These are phyloP conservation scores for Dryas iulia DNA, from an alignment of 1,140 invertebrate genomes.

Conservation along the genomic window DNA sequence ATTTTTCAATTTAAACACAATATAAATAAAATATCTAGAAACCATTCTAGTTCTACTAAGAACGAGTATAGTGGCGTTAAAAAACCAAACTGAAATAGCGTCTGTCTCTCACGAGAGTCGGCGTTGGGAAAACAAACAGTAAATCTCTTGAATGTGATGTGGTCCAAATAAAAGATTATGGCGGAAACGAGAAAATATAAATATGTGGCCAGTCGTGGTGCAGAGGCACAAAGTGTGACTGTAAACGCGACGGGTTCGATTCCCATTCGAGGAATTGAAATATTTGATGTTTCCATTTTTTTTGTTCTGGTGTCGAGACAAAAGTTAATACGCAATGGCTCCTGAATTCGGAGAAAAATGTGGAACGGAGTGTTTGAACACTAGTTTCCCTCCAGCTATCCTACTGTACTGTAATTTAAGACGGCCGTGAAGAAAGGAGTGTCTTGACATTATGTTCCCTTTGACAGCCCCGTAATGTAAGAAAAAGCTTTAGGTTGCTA, in stretches of 20 bases:
- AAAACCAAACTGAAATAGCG: slow-evolving; percentile 1
- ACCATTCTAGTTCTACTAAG: background rate
- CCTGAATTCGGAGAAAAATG: no score
- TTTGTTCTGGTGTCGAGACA: no score
- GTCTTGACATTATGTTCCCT: no score
- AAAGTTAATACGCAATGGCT: no score
- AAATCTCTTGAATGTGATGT: slow-evolving; percentile 9
- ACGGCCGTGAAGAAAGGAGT: no score
- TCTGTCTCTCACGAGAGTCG: slow-evolving; percentile 14
- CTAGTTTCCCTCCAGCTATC: background rate
- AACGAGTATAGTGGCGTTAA: background rate
- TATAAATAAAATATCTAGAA: background rate
- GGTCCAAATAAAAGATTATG: background rate
- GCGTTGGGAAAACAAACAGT: slow-evolving; percentile 22
- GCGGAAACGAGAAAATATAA: background rate
- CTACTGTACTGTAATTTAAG: no score
- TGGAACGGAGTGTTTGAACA: background rate
- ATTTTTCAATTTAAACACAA: background rate
- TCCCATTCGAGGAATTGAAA: no score
- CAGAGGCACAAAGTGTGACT: no score
- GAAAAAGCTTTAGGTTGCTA: no score
- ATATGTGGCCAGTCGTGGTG: background rate
- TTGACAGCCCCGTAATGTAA: no score
- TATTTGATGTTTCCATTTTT: no score
- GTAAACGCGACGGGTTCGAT: no score